These are phyloP conservation scores for Brachypterus glaber DNA, from an alignment of 2,888 invertebrate genomes.

Conservation along the genomic window DNA sequence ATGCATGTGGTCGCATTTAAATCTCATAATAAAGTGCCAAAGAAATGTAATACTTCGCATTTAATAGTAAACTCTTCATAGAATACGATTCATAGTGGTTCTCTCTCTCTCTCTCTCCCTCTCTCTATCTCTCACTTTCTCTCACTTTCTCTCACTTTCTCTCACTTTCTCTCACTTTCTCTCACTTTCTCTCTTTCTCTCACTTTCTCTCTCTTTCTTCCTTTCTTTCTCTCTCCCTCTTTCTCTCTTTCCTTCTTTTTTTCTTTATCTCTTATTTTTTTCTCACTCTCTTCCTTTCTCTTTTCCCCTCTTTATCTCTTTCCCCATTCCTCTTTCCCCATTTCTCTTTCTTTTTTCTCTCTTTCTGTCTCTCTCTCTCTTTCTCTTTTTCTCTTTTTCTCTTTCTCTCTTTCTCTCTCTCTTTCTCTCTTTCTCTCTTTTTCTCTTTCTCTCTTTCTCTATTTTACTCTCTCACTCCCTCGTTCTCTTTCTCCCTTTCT, in stretches of 20 bases:
- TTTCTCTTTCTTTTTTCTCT: neutral
- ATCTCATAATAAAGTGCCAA: slow-evolving; percentile 1
- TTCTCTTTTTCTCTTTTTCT: neutral
- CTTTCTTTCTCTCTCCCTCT: neutral
- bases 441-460: neutral
- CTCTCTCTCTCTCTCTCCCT: neutral
- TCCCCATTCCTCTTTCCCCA: neutral
- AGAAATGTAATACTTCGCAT: too few relatives aligned
- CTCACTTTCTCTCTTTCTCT: neutral
- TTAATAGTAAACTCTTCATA: too few relatives aligned
- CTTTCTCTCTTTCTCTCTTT: neutral
- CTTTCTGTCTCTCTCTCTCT: neutral
- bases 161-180: neutral
- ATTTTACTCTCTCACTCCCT: neutral
- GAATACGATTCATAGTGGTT: too few relatives aligned
- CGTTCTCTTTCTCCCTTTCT: neutral
- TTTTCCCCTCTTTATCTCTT: neutral
- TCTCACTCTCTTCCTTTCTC: neutral
- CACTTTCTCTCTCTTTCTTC: neutral
- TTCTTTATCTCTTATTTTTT: neutral
- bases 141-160: neutral
- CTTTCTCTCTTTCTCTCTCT: neutral
- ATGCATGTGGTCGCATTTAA: slow-evolving; percentile 3
- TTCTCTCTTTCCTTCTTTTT: neutral
- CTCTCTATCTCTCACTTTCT: neutral